Percentiles rank a stretch among this genome's conserved stretches.
These are phyloP conservation scores for Gymnocheta viridis DNA, from an alignment of 2,888 invertebrate species.

Conservation along the genomic window DNA sequence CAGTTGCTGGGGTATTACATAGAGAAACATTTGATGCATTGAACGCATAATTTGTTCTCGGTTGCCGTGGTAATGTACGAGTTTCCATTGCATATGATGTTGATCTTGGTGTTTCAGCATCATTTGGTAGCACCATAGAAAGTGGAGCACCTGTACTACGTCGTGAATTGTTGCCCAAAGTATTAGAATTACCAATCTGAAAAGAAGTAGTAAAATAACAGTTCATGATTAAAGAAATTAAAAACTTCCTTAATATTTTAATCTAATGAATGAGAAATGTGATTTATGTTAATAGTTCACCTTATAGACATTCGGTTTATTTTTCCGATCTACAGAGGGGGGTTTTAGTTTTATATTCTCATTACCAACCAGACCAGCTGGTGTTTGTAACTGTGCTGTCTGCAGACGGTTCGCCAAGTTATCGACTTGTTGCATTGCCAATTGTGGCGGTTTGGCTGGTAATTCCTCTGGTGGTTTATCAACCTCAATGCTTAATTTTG, in stretches of 20 bases:
- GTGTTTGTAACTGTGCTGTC: slow-evolving; percentile 71
- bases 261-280: neutral
- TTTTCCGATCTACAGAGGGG: slow-evolving; percentile 85
- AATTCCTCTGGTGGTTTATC: slow-evolving; percentile 79
- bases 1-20: slow-evolving; percentile 51
- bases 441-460: slow-evolving; percentile 78
- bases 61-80: slow-evolving; percentile 80
- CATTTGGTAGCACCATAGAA: slow-evolving; percentile 78
- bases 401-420: slow-evolving; percentile 73
- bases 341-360: slow-evolving; percentile 77
- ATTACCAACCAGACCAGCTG: slow-evolving; percentile 46
- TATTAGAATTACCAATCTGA: slow-evolving; percentile 72
- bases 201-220: neutral
- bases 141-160: slow-evolving; percentile 77
- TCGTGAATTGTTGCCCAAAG: slow-evolving; percentile 76
- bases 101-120: slow-evolving; percentile 71
- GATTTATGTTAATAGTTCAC: slow-evolving; percentile 73
- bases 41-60: slow-evolving; percentile 70
- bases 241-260: neutral
- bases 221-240: neutral
- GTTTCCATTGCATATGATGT: slow-evolving; percentile 76
- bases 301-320: slow-evolving; percentile 84
- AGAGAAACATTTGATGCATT: slow-evolving; percentile 61
- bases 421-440: slow-evolving; percentile 69
- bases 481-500: slow-evolving; percentile 81